These are phyloP conservation scores for Anagyrus pseudococci DNA, from an alignment of 2,888 invertebrate genomes.

Conservation along the genomic window DNA sequence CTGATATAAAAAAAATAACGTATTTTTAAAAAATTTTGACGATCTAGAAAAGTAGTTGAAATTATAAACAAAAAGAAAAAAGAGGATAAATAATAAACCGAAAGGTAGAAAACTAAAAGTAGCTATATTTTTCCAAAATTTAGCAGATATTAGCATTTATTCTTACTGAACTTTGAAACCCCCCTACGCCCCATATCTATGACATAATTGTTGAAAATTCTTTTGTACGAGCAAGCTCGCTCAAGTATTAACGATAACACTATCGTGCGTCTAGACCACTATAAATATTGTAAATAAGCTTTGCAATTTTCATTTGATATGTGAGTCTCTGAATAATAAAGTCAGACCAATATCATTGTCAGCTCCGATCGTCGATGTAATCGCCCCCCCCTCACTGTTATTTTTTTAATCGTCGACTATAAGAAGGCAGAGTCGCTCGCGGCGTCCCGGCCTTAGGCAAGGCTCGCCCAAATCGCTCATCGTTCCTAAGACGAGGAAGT, in stretches of 20 bases:
- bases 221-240: no score
- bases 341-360: constrained; percentile 3
- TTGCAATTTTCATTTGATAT: constrained; percentile 17
- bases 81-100: no score
- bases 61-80: no score
- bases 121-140: constrained; percentile 10
- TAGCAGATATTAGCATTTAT: constrained; percentile 6
- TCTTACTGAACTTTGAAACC: constrained; percentile 28
- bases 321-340: neutral
- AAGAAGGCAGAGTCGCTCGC: no score
- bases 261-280: neutral
- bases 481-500: neutral
- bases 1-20: no score
- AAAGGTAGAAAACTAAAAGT: neutral
- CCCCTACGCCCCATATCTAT: constrained; percentile 13
- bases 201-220: no score
- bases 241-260: no score
- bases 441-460: neutral
- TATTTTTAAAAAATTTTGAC: no score
- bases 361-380: neutral
- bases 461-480: neutral
- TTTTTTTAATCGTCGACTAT: constrained; percentile 4
- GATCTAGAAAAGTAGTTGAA: no score
- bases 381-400: neutral
- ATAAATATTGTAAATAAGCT: constrained; percentile 29